A percentile compares a stretch with the other conserved stretches of the same genome.
These are phyloP conservation scores for Odontamblyopus lacepedii DNA, from an alignment of 2,797 vertebrate genomes.

Conservation along the genomic window DNA sequence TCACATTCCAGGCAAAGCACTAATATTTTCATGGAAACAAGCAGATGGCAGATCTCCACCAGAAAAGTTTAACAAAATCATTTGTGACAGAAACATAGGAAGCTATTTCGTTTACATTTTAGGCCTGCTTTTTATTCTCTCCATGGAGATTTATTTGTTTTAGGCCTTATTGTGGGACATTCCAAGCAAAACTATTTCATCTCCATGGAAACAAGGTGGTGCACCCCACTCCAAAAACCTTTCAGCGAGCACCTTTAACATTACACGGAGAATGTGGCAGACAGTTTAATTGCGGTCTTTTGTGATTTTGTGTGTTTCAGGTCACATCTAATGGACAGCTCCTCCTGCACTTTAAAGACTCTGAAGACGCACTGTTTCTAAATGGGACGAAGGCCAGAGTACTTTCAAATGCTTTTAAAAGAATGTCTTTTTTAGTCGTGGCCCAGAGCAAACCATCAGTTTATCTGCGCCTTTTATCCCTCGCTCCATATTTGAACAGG, in stretches of 20 bases:
- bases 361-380: conserved; percentile 1
- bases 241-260: neutral
- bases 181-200: neutral
- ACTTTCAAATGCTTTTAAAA: conserved; percentile 38
- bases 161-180: neutral
- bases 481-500: conserved; percentile 44
- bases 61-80: no score
- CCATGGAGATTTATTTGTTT: neutral
- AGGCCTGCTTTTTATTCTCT: no score
- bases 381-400: neutral
- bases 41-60: no score
- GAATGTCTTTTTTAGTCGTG: conserved; percentile 27
- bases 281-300: neutral
- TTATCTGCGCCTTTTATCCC: conserved; percentile 46
- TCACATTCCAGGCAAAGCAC: no score
- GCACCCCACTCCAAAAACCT: neutral
- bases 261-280: neutral
- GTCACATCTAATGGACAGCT: conserved; percentile 2
- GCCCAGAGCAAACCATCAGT: conserved; percentile 32
- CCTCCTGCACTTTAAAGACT: conserved; percentile 25
- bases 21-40: no score
- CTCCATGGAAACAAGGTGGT: neutral
- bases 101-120: no score
- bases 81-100: no score
- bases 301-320: conserved; percentile 35